Evolutionary conservation across 2,113 vertebrate genomes (phyloP), one percentile per base, ranked within the genome.

Genomic region (Pelodiscus sinensis): DNA sequence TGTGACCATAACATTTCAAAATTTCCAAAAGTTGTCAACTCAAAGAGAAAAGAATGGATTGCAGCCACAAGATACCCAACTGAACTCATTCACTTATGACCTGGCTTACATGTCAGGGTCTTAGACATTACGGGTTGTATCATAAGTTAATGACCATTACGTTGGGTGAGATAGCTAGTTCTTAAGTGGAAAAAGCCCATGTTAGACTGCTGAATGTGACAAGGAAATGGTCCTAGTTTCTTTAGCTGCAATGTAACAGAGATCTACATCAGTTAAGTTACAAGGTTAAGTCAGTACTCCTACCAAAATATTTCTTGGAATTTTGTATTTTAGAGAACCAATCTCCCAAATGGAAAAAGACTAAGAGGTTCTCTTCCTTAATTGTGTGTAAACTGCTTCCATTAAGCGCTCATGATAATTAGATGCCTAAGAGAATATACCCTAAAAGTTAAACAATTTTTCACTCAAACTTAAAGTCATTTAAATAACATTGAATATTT

Each of bases 401-500:
- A 81, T 21, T 35, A 52, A 81, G 79, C 79, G 77, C 54, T 85
- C 52, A 55, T 1, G 9, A 57, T 31, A 89, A 75, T 38, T 18
- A 2, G 22, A 85, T 57, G 14, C 44, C 15, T 79, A 24, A 65
- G 57, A 77, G 60, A 79, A 38, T 22, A 3, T 54, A 68, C n/a
- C 55, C 55, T 52, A 82, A 65, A 87, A 92, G 54, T 87, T 87
- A 75, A 96, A 94, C 13, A 57, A 16, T 89, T 73, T 81, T 97
- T 92, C 73, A 14, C 81, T 90, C n/a, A 86, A 51, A 55, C 38
- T 92, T 22, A 87, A 52, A 95, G 86, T 38, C 6, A 95, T 89
- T 93, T 92, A 80, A 77, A 84, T 71, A 35, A 90, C 10, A 90
- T 31, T 84, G 93, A 97, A 91, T 57, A 82, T 35, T 93, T 89